Conservation (phyloP, 2,797 vertebrate species). For the Phoebastria nigripes region DNA sequence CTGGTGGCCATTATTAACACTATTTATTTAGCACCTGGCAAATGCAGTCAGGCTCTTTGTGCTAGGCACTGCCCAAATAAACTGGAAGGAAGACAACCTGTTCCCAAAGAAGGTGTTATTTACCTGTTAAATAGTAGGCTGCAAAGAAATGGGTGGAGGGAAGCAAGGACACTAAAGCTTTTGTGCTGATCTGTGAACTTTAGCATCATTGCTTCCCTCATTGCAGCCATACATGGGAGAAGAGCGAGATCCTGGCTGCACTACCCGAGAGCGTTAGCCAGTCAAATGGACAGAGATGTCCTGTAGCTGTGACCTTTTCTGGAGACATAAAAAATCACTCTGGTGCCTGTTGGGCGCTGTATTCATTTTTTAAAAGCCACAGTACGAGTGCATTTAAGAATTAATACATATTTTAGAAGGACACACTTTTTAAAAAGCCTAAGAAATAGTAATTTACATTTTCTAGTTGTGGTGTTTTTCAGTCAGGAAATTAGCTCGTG, state of each 20-base stretch:
- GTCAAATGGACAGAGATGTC: neutral
- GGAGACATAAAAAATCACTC: neutral
- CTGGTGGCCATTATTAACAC: neutral
- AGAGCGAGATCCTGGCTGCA: rapidly evolving
- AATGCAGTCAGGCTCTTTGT: neutral
- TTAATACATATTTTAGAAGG: neutral
- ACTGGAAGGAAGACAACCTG: neutral
- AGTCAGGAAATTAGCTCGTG: neutral
- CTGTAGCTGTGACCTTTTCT: neutral
- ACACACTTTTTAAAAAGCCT: neutral
- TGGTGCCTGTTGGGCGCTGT: neutral
- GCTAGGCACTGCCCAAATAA: neutral
- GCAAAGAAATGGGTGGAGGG: neutral
- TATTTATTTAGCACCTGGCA: neutral
- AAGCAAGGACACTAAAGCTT: neutral
- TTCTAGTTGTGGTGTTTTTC: neutral
- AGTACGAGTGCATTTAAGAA: neutral
- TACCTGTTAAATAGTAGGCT: neutral
- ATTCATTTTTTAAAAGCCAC: neutral
- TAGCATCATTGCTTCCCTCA: neutral
- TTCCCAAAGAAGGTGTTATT: neutral
- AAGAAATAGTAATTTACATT: neutral
- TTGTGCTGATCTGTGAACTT: neutral
- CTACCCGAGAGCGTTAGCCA: neutral
- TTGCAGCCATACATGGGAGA: rapidly evolving